Conservation (phyloP, 2,113 vertebrate species). For the Oplegnathus fasciatus region DNA sequence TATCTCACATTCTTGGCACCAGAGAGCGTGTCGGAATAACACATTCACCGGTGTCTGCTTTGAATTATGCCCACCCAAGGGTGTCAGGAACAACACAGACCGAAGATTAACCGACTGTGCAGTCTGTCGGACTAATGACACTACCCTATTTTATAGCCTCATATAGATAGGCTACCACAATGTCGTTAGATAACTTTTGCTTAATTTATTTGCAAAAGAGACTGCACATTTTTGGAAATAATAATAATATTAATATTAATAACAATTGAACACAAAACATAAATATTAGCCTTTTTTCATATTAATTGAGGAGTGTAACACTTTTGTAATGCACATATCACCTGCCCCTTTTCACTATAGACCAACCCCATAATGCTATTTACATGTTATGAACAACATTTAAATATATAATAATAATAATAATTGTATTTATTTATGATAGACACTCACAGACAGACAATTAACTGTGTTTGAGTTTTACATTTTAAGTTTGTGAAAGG, state of each 20-base stretch:
- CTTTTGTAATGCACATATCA: no score
- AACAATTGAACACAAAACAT: neutral
- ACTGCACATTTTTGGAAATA: neutral
- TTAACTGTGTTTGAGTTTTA: neutral
- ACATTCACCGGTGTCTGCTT: constrained; percentile 66
- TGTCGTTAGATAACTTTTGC: neutral
- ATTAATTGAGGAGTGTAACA: neutral
- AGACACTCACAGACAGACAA: neutral
- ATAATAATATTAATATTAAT: no score
- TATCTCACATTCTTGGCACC: constrained; percentile 78
- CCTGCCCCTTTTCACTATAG: neutral
- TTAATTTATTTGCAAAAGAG: neutral
- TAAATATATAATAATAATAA: neutral
- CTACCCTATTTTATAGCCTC: neutral
- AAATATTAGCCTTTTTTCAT: neutral
- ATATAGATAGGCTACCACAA: neutral
- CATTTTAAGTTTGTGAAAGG: neutral
- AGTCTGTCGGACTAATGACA: constrained; percentile 16
- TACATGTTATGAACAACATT: no score
- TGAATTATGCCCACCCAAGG: constrained; percentile 71
- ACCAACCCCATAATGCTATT: neutral
- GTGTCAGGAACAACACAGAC: constrained; percentile 61
- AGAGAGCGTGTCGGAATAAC: constrained; percentile 44
- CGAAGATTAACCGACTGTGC: neutral
- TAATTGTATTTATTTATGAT: neutral